Conservation (phyloP, 1,140 invertebrate species). For the Colletes latitarsis region DNA sequence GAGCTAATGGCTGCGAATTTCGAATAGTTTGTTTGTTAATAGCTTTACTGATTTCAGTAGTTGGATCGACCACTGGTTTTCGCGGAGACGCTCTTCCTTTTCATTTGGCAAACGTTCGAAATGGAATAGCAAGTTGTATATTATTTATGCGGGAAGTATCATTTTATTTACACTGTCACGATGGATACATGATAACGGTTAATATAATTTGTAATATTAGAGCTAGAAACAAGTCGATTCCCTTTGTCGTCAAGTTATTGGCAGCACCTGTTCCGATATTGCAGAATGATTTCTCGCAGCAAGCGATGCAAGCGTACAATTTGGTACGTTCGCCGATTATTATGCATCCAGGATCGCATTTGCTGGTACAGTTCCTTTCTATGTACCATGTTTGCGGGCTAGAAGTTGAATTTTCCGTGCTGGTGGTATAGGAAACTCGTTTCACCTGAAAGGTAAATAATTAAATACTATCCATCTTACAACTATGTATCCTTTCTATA, state of each 20-base stretch:
- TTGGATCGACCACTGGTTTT: no score
- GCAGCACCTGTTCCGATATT: constrained; percentile 85
- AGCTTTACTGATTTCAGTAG: no score
- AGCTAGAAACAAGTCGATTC: constrained; percentile 74
- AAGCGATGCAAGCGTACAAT: constrained; percentile 90
- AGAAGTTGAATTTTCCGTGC: constrained; percentile 89
- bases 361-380: constrained; percentile 89
- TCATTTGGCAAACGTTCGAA: no score
- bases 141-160: no score
- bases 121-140: no score
- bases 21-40: no score
- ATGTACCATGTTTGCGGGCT: constrained; percentile 89
- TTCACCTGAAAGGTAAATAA: constrained; percentile 84
- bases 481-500: no score
- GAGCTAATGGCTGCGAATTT: no score
- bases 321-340: constrained; percentile 93
- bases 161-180: constrained; percentile 70
- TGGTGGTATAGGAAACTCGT: constrained; percentile 90
- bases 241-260: constrained; percentile 67
- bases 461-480: not conserved
- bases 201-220: constrained; percentile 74
- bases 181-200: constrained; percentile 74
- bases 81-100: no score
- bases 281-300: constrained; percentile 89
- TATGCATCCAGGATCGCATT: constrained; percentile 92